Evolutionary conservation across 2,888 invertebrate species (phyloP).

Genomic region (Agonopterix subpropinquella): DNA sequence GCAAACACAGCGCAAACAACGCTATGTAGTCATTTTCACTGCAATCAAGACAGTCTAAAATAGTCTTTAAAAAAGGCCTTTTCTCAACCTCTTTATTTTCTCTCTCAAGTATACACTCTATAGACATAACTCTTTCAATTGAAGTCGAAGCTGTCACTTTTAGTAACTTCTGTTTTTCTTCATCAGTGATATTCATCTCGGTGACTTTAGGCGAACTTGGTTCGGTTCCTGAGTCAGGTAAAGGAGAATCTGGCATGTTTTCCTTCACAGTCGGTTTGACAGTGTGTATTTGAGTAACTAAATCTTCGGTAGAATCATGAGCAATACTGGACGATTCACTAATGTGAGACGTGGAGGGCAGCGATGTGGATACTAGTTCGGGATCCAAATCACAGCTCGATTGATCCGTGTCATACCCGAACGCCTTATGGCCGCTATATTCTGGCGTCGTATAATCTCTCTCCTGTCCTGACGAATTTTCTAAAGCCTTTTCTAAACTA

Average conservation of each 20-base stretch:
- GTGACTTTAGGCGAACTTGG: slow-evolving; percentile 53
- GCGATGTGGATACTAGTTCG: slow-evolving; percentile 62
- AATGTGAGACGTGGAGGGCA: slow-evolving; percentile 71
- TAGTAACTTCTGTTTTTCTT: slow-evolving; percentile 87
- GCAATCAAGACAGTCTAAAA: slow-evolving; percentile 91
- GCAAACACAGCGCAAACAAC: slow-evolving; percentile 91
- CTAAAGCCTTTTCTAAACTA: slow-evolving; percentile 85
- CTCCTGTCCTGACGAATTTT: slow-evolving; percentile 53
- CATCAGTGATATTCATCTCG: slow-evolving; percentile 90
- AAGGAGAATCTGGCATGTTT: slow-evolving; percentile 68
- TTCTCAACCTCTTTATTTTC: slow-evolving; percentile 67
- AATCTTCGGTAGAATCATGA: slow-evolving; percentile 66
- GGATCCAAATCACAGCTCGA: slow-evolving; percentile 71
- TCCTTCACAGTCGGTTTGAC: slow-evolving; percentile 34
- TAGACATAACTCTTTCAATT: slow-evolving; percentile 28
- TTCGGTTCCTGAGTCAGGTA: slow-evolving; percentile 64
- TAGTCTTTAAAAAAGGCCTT: slow-evolving; percentile 91
- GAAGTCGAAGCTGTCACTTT: slow-evolving; percentile 32
- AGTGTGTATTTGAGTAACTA: slow-evolving; percentile 55
- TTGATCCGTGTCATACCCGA: slow-evolving; percentile 64
- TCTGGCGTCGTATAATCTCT: slow-evolving; percentile 67
- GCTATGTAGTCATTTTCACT: slow-evolving; percentile 96
- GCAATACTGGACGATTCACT: slow-evolving; percentile 67
- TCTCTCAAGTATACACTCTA: slow-evolving; percentile 49
- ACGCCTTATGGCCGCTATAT: slow-evolving; percentile 48